These are phyloP conservation scores for Auanema freiburgensis DNA, from an alignment of 2,888 invertebrate genomes.

Conservation along the genomic window DNA sequence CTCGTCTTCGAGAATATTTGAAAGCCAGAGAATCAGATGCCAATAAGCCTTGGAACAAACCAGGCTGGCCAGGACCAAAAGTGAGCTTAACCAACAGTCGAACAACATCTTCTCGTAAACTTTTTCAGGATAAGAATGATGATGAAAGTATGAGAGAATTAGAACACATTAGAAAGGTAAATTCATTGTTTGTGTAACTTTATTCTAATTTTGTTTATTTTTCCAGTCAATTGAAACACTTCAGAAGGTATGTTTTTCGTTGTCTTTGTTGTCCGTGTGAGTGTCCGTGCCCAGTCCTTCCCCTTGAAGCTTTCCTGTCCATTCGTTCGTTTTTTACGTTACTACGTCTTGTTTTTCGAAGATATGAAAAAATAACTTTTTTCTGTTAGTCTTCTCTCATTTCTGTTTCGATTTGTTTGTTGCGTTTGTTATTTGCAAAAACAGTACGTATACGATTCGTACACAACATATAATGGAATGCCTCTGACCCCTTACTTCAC, in stretches of 20 bases:
- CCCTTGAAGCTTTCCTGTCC: slow-evolving; percentile 21
- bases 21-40: slow-evolving; percentile 61
- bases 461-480: background rate
- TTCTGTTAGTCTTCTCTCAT: too few species aligned
- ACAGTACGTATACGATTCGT: too few species aligned
- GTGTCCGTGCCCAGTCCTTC: slow-evolving; percentile 23
- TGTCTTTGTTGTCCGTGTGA: slow-evolving; percentile 22
- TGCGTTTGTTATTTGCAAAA: too few species aligned
- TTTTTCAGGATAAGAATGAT: slow-evolving; percentile 31
- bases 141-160: slow-evolving; percentile 59
- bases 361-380: background rate
- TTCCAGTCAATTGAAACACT: slow-evolving; percentile 58
- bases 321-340: slow-evolving; percentile 15
- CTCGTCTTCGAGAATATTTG: slow-evolving; percentile 54
- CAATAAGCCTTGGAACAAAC: slow-evolving; percentile 64
- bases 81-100: slow-evolving; percentile 20
- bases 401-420: too few species aligned
- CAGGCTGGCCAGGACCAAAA: slow-evolving; percentile 60
- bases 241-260: slow-evolving; percentile 53
- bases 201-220: slow-evolving; percentile 4
- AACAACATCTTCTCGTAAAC: slow-evolving; percentile 3
- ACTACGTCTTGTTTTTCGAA: background rate
- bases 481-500: slow-evolving; percentile 1
- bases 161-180: slow-evolving; percentile 55
- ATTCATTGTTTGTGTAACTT: background rate